Conservation (phyloP, 2,888 invertebrate species). For the Hedychridium roseum region DNA sequence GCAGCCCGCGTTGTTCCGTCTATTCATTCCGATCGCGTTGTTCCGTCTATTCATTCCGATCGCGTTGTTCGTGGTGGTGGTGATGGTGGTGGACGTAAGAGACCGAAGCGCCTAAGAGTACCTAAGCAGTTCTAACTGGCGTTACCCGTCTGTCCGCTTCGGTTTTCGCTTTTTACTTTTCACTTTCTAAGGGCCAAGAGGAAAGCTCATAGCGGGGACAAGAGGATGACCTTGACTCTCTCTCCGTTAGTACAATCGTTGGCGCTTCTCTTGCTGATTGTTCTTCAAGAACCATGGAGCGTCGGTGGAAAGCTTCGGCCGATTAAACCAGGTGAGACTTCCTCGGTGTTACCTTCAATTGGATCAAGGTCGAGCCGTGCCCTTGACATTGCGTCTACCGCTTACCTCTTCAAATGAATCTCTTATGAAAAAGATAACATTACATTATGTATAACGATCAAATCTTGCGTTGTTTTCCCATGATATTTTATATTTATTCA, state of each 20-base stretch:
- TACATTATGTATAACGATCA: too few species aligned
- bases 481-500: too few species aligned
- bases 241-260: slow-evolving; percentile 29
- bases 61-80: not conserved
- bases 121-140: slow-evolving; percentile 1
- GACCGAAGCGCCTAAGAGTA: too few species aligned
- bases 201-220: slow-evolving; percentile 6
- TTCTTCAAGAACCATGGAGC: slow-evolving; percentile 13
- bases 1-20: not conserved
- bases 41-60: not conserved
- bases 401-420: too few species aligned
- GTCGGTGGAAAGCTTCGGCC: slow-evolving; percentile 38
- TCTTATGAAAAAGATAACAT: too few species aligned
- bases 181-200: slow-evolving; percentile 1
- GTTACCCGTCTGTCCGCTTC: too few species aligned
- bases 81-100: too few species aligned
- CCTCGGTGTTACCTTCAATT: too few species aligned
- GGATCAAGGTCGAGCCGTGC: too few species aligned
- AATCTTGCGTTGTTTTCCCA: too few species aligned
- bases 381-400: too few species aligned
- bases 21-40: not conserved
- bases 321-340: slow-evolving; percentile 46
- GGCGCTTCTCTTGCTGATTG: slow-evolving; percentile 21
- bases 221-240: slow-evolving; percentile 32
- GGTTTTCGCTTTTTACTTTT: too few species aligned